phyloP scores from a whole-genome alignment of 1,140 invertebrate species.

The Notospermus geniculatus region DNA sequence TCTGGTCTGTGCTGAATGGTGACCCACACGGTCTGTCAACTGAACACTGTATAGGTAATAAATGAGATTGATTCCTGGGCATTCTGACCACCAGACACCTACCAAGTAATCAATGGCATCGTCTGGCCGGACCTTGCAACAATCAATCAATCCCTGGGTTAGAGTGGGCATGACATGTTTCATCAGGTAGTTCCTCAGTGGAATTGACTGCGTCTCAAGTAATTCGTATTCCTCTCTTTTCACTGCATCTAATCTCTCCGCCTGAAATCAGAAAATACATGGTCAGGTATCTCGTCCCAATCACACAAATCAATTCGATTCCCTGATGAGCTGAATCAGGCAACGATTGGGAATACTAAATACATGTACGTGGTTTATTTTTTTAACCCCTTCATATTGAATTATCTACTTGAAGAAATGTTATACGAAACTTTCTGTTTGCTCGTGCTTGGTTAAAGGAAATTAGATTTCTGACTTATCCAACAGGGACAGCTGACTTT shows the following conservation, averaged over 20 bases:
- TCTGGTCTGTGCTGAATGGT: neutral
- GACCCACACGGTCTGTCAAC: neutral
- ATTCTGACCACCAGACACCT: constrained; percentile 22
- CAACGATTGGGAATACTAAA: too few species aligned
- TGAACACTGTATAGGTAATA: too few species aligned
- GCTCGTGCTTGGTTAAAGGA: too few species aligned
- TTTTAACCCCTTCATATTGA: too few species aligned
- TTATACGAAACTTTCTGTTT: too few species aligned
- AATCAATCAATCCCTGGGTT: constrained; percentile 70
- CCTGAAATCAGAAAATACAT: constrained; percentile 46
- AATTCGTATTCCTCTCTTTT: constrained; percentile 71
- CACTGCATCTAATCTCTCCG: constrained; percentile 64
- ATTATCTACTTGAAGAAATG: too few species aligned
- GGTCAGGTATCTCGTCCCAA: neutral
- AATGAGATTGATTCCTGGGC: too few species aligned
- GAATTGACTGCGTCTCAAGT: constrained; percentile 65
- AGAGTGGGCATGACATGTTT: constrained; percentile 72
- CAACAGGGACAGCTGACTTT: too few species aligned
- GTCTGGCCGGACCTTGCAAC: constrained; percentile 67
- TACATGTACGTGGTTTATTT: too few species aligned
- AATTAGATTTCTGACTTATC: too few species aligned
- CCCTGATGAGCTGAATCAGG: too few species aligned
- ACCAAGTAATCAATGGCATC: constrained; percentile 69
- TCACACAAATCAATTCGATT: too few species aligned
- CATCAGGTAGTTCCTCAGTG: constrained; percentile 70